A percentile compares a stretch with the other conserved stretches of the same genome.
Evolutionary conservation across 1,140 invertebrate species (phyloP).

Genomic region (Prorops nasuta): DNA sequence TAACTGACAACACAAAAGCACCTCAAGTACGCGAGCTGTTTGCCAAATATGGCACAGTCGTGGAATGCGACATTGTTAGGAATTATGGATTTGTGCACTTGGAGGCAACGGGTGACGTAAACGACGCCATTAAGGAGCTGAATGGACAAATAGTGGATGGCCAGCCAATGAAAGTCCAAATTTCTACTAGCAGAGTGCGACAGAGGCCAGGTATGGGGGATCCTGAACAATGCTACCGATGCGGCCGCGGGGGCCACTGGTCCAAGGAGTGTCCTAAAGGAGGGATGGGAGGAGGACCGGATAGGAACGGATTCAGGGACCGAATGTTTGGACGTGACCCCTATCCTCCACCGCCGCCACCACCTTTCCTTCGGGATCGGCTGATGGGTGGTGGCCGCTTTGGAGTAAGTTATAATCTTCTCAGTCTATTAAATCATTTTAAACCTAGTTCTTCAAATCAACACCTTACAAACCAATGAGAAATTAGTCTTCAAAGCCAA

Average conservation of each 20-base stretch:
- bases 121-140: conserved; percentile 82
- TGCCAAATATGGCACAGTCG: conserved; percentile 83
- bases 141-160: conserved; percentile 82
- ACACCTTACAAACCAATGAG: no score
- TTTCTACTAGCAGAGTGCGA: conserved; percentile 86
- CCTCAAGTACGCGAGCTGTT: conserved; percentile 83
- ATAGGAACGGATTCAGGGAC: conserved; percentile 76
- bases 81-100: conserved; percentile 91
- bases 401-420: conserved; percentile 64
- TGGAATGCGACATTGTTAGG: conserved; percentile 87
- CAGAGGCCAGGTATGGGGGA: conserved; percentile 93
- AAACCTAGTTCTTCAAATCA: no score
- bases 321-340: conserved; percentile 80
- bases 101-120: conserved; percentile 78
- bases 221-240: conserved; percentile 91
- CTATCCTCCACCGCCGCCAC: conserved; percentile 79
- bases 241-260: conserved; percentile 91
- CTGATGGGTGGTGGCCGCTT: conserved; percentile 76
- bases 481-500: no score
- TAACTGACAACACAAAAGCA: conserved; percentile 85
- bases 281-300: conserved; percentile 66
- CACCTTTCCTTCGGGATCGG: conserved; percentile 81
- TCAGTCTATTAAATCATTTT: no score
- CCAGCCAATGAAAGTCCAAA: conserved; percentile 84
- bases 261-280: conserved; percentile 85